These are phyloP conservation scores for Euura lappo DNA, from an alignment of 1,140 invertebrate genomes.

Conservation along the genomic window DNA sequence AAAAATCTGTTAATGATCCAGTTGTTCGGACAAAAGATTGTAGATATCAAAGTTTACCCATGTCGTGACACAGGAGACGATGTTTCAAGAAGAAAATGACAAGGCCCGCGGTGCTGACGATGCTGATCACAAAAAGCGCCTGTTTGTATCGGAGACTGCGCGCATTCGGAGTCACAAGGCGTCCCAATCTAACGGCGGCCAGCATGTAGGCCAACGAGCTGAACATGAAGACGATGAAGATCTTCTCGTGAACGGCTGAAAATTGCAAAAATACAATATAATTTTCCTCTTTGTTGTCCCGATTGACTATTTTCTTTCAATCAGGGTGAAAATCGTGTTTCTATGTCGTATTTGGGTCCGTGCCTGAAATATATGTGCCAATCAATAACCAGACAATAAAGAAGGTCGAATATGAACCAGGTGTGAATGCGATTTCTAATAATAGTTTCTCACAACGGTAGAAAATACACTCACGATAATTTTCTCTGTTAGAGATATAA, in stretches of 20 bases:
- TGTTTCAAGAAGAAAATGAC: slow-evolving; percentile 88
- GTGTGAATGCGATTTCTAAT: not conserved
- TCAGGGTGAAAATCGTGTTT: not conserved
- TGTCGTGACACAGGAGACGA: slow-evolving; percentile 83
- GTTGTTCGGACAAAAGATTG: too few species aligned
- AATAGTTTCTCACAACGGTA: too few species aligned
- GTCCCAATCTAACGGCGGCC: slow-evolving; percentile 64
- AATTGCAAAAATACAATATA: slow-evolving; percentile 33
- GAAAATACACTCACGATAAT: slow-evolving; percentile 84
- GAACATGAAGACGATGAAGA: slow-evolving; percentile 92
- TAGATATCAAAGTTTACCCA: slow-evolving; percentile 66
- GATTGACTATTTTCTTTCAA: not conserved
- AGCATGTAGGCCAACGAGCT: slow-evolving; percentile 87
- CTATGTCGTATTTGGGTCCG: not conserved
- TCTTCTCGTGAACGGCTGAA: slow-evolving; percentile 89
- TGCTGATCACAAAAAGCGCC: slow-evolving; percentile 76
- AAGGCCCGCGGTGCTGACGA: slow-evolving; percentile 80
- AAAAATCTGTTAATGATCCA: slow-evolving; percentile 18
- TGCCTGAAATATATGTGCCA: not conserved
- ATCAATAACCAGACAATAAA: not conserved
- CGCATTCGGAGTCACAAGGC: slow-evolving; percentile 58
- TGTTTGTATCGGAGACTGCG: slow-evolving; percentile 73
- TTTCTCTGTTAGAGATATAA: slow-evolving; percentile 92
- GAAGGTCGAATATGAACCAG: not conserved
- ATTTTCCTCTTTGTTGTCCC: too few species aligned